Base-by-base conservation (phyloP, 2,888 invertebrate genomes). In the Ernsta delagoae region DNA sequence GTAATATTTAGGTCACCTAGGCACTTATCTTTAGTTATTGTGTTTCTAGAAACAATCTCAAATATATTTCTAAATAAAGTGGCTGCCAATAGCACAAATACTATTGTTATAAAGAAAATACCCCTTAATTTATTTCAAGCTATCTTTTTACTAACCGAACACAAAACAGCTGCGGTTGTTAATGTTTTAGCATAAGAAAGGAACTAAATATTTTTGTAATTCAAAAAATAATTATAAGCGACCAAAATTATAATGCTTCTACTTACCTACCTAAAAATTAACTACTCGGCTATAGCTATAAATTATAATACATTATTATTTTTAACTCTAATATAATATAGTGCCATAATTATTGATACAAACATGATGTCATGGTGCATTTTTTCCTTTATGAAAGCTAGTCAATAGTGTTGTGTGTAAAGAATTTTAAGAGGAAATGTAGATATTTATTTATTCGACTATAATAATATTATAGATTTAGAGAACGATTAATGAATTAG, bases 291-390 rank as follows among this genome's bases (percentile, higher is more conserved):
- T 71, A 53, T 70, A 65, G 54, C 53, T 59, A 48, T 16, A 67
- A 67, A n/a, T n/a, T n/a, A n/a, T n/a, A 8, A 41, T 59, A 62
- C 67, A 54, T 60, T 67, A 62, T 67, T 70, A 59, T 66, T 59
- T 65, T 50, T 59, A 69, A 71, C 59, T 64, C 70, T 67, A 70
- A 76, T 77, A 64, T 78, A 79, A 24, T 24, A 24, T 83, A 86
- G 86, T 88, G 88, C 87, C 87, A 88, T 88, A 86, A 73, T 65
- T 73, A 73, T 71, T 75, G 74, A 78, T 74, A 76, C 80, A 81
- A 80, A 78, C 77, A 77, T 87, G 90, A 89, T 90, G 90, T 78
- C 77, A 77, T 87, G 90, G 89, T 90, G 90, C 89, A 86, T 89
- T 88, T 86, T 85, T 87, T 89, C 82, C 84, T 88, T 86, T 78